These are phyloP conservation scores for Ormyrus nitidulus DNA, from an alignment of 2,888 invertebrate species.

Conservation along the genomic window DNA sequence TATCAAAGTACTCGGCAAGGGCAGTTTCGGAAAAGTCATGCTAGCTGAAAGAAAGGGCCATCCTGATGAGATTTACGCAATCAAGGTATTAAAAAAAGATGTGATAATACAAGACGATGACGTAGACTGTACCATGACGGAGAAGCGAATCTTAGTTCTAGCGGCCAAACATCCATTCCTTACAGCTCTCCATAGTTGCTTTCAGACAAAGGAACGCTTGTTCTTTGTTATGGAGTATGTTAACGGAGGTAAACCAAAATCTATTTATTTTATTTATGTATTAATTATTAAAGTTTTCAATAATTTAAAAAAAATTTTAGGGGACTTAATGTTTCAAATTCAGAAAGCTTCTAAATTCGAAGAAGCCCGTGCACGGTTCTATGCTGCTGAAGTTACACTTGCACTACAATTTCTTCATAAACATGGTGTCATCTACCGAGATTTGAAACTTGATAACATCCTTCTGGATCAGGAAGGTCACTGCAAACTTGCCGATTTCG, in stretches of 20 bases:
- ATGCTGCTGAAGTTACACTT: constrained; percentile 98
- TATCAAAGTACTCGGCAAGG: constrained; percentile 99
- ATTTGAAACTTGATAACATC: constrained; percentile 99
- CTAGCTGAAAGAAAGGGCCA: constrained; percentile 94
- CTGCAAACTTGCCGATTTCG: constrained; percentile 95
- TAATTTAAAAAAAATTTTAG: constrained; percentile 55
- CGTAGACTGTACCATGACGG: constrained; percentile 99
- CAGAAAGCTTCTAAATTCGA: constrained; percentile 98
- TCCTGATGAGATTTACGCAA: constrained; percentile 90
- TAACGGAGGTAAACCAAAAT: constrained; percentile 83
- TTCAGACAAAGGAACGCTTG: constrained; percentile 96
- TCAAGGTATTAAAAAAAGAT: constrained; percentile 96
- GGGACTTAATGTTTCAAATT: constrained; percentile 99
- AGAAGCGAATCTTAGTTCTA: constrained; percentile 96
- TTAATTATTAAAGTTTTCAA: too few species aligned
- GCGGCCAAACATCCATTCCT: constrained; percentile 99
- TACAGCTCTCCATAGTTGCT: constrained; percentile 97
- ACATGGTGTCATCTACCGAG: constrained; percentile 98
- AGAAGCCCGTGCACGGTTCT: constrained; percentile 95
- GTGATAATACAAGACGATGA: constrained; percentile 99
- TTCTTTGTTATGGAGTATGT: constrained; percentile 99
- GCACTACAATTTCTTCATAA: constrained; percentile 97
- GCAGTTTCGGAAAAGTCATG: constrained; percentile 99
- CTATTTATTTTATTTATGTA: too few species aligned
- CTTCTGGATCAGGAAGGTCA: constrained; percentile 96